Evolutionary conservation across 1,140 invertebrate genomes (phyloP), one percentile per base, ranked within the genome.

Genomic region (Lanistes nyassanus): DNA sequence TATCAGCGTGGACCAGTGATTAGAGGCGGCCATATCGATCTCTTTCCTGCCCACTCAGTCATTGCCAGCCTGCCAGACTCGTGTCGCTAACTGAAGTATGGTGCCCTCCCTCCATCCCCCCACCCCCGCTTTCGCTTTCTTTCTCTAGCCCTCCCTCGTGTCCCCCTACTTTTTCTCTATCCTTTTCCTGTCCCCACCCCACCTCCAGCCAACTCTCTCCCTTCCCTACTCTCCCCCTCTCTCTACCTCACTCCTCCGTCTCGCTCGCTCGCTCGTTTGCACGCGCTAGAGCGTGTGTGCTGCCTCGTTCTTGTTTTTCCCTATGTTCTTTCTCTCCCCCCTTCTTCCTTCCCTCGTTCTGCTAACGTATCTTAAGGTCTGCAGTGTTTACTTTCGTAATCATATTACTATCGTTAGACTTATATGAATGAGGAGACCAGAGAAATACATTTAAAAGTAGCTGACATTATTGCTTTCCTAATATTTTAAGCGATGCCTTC

Each of bases 1-100:
- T 70, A 70, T 70, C 68, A 70, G 68, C 68, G 39, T 51, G 34
- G 68, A n/a, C 37, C 16, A 58, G 31, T 70, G 68, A 70, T 70
- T 70, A 70, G 68, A 70, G 51, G 23, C 13, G 34, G 68, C 53
- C 9, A 55, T 70, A 70, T 70, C 68, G 68, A 70, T 70, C 53
- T 16, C 9, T 13, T 34, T 13, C 9, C 51, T 70, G 68, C 36
- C 68, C 68, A 70, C 68, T 70, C 68, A 13, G 68, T 70, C 68
- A 70, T 19, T 70, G 68, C 51, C 68, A 70, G 29, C 19, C n/a
- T 13, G 29, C 26, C 51, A 34, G 26, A 34, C 68, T 36, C 19
- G 29, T n/a, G 42, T 23, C 51, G 68, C 68, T 70, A 70, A 70
- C 68, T 37, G 51, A 51, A 69, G 21, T 9, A 9, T 26, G n/a